phyloP scores from a whole-genome alignment of 2,888 invertebrate species.

The Allolobophora icterica region DNA sequence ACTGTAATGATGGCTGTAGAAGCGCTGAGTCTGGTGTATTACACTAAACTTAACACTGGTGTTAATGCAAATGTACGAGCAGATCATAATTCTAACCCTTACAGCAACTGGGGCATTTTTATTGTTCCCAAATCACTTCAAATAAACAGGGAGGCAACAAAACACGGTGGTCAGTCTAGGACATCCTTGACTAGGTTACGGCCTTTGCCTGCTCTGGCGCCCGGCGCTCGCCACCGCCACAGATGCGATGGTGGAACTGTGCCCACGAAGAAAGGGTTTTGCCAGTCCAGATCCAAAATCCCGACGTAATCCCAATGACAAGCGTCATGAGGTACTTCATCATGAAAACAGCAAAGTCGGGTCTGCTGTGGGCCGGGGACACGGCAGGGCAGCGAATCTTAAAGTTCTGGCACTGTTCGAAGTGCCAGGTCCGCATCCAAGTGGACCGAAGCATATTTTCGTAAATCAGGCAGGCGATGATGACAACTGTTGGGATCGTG shows the following conservation, averaged over 20 bases:
- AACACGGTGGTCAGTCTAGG: neutral
- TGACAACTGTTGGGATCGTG: conserved; percentile 89
- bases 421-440: conserved; percentile 80
- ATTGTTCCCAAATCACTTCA: conserved; percentile 17
- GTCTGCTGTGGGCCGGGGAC: conserved; percentile 54
- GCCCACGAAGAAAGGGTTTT: conserved; percentile 92
- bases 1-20: no score
- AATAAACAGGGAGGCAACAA: neutral
- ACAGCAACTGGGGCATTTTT: neutral
- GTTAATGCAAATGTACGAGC: neutral
- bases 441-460: conserved; percentile 86
- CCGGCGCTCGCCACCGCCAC: conserved; percentile 32
- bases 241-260: conserved; percentile 53
- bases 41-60: neutral
- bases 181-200: neutral
- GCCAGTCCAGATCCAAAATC: conserved; percentile 96
- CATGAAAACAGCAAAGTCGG: conserved; percentile 89
- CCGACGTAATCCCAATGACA: conserved; percentile 93
- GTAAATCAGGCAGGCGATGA: conserved; percentile 91
- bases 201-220: neutral
- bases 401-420: conserved; percentile 43
- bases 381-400: conserved; percentile 36
- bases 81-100: neutral
- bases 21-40: neutral
- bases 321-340: conserved; percentile 95